Percentiles rank a stretch among this genome's conserved stretches.
Conservation (phyloP, 2,888 invertebrate genomes). For the Pyrrhosoma nymphula region DNA sequence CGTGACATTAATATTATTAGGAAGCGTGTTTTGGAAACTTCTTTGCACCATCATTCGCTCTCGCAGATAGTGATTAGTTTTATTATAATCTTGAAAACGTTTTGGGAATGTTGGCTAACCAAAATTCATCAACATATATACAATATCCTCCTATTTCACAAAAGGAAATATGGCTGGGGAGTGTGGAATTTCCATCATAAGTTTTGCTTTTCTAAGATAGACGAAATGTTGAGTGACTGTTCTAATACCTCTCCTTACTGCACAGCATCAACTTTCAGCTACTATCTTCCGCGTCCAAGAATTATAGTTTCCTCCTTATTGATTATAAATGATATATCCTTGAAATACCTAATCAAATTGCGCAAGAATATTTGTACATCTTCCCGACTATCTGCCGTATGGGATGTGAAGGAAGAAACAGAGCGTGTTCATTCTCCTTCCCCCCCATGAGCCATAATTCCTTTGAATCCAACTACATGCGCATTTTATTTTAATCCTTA, state of each 20-base stretch:
- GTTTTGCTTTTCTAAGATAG: no score
- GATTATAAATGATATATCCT: background rate
- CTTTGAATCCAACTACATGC: background rate
- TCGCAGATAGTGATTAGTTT: no score
- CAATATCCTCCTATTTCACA: no score
- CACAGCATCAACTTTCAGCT: background rate
- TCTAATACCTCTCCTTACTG: background rate
- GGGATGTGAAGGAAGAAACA: background rate
- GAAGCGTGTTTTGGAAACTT: no score
- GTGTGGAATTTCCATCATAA: no score
- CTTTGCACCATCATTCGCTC: no score
- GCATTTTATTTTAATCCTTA: background rate
- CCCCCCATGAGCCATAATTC: background rate
- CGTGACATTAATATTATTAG: no score
- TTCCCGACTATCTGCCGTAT: background rate
- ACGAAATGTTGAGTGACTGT: no score
- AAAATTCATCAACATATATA: no score
- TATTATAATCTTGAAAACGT: no score
- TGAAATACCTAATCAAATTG: background rate
- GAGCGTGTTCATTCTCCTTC: background rate
- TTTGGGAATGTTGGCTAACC: no score
- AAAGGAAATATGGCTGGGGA: no score
- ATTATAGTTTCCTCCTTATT: background rate
- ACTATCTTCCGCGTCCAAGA: background rate
- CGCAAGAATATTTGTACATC: background rate